These are phyloP conservation scores for Oenanthe oenanthe DNA, from an alignment of 2,113 vertebrate genomes.

Conservation along the genomic window DNA sequence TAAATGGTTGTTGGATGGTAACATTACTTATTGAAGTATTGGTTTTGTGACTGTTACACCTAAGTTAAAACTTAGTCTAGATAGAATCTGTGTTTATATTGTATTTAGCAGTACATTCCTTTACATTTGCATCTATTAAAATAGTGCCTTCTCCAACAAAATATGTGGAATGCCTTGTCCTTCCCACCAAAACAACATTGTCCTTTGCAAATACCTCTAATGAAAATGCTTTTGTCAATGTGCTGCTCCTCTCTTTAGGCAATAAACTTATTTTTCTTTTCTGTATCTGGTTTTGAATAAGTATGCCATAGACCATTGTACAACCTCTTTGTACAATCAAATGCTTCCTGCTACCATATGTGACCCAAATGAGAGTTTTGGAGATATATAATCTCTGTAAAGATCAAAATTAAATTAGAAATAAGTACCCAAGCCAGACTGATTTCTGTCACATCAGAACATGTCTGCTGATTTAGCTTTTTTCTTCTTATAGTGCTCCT, in stretches of 20 bases:
- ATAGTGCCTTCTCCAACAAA: neutral
- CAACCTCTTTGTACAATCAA: neutral
- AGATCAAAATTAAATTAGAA: neutral
- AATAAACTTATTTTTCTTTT: neutral
- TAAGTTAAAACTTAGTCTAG: neutral
- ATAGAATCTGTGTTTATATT: neutral
- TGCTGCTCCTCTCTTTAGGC: neutral
- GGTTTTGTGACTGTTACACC: neutral
- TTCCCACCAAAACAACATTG: neutral
- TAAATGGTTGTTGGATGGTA: neutral
- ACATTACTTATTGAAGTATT: neutral
- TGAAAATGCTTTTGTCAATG: neutral
- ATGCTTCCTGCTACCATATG: neutral
- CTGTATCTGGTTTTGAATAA: neutral
- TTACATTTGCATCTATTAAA: neutral
- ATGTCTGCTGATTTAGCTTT: neutral
- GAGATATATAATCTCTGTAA: neutral
- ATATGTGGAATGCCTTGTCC: neutral
- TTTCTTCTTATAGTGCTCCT: neutral
- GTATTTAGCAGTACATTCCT: neutral
- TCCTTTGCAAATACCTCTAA: neutral
- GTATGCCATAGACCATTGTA: neutral
- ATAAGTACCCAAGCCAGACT: neutral
- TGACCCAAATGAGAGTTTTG: neutral
- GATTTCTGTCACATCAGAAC: neutral